phyloP scores from a whole-genome alignment of 2,797 vertebrate species.

The Hypotaenidia philippensis region DNA sequence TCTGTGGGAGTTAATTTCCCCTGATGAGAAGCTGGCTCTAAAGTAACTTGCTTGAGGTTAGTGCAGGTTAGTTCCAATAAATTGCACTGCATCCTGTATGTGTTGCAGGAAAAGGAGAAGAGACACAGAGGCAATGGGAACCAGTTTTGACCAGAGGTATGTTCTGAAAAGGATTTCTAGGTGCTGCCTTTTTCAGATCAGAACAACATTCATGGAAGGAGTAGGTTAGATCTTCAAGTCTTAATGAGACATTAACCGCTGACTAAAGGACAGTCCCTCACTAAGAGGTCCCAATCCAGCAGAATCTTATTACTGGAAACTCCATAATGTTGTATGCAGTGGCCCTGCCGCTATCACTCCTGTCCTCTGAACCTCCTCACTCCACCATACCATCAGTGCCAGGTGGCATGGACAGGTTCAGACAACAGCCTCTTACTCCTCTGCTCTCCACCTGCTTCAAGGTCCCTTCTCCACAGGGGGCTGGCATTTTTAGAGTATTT shows the following conservation, averaged over 20 bases:
- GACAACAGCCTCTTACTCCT: background rate
- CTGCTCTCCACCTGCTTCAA: background rate
- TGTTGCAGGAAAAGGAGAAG: background rate
- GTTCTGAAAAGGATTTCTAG: background rate
- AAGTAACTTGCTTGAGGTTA: background rate
- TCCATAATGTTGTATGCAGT: rapidly evolving
- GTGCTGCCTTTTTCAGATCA: background rate
- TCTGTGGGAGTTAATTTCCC: background rate
- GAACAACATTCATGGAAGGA: background rate
- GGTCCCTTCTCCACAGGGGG: background rate
- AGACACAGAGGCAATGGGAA: background rate
- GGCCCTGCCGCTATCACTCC: background rate
- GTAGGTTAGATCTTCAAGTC: rapidly evolving
- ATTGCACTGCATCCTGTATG: background rate
- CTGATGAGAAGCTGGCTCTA: background rate
- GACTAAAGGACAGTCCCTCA: background rate
- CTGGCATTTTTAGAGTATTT: background rate
- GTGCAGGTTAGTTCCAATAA: background rate
- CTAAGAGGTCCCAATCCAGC: background rate
- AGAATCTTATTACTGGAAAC: background rate
- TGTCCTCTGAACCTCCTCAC: background rate
- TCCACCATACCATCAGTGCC: background rate
- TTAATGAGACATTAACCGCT: background rate
- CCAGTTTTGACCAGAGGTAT: background rate
- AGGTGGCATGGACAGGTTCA: background rate